phyloP scores from a whole-genome alignment of 2,113 vertebrate species.

The Alethe castanea region DNA sequence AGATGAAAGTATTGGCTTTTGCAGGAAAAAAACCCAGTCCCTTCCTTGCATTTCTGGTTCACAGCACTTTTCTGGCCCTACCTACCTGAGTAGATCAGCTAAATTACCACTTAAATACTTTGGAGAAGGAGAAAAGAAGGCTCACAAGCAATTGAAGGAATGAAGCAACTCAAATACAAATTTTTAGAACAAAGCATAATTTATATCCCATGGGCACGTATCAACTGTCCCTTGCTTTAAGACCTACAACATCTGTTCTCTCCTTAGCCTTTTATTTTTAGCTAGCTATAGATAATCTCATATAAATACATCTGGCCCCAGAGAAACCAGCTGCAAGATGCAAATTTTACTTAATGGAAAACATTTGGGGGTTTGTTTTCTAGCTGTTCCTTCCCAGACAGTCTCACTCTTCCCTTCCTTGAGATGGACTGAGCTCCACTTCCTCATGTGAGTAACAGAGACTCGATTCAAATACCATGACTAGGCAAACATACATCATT shows the following conservation, averaged over 20 bases:
- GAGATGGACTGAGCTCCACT: not conserved
- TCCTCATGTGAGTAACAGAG: not conserved
- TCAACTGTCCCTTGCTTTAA: not conserved
- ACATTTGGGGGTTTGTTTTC: not conserved
- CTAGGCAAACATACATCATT: fast-evolving
- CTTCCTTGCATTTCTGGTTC: not conserved
- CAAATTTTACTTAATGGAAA: not conserved
- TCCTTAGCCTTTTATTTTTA: not conserved
- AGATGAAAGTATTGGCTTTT: not conserved
- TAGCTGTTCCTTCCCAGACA: not conserved
- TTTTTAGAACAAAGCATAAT: not conserved
- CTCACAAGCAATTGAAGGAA: not conserved
- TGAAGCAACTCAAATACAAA: not conserved
- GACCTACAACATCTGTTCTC: not conserved
- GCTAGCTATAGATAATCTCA: not conserved
- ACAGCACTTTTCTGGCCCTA: not conserved
- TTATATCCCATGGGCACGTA: not conserved
- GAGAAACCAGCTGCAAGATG: not conserved
- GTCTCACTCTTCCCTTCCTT: not conserved
- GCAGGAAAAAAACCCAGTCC: not conserved
- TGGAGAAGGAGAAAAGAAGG: not conserved
- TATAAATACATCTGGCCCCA: not conserved
- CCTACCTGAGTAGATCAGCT: not conserved
- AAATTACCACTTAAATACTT: not conserved
- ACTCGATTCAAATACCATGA: not conserved